Conservation (phyloP, 2,888 invertebrate species). For the Xestia rhomboidea region DNA sequence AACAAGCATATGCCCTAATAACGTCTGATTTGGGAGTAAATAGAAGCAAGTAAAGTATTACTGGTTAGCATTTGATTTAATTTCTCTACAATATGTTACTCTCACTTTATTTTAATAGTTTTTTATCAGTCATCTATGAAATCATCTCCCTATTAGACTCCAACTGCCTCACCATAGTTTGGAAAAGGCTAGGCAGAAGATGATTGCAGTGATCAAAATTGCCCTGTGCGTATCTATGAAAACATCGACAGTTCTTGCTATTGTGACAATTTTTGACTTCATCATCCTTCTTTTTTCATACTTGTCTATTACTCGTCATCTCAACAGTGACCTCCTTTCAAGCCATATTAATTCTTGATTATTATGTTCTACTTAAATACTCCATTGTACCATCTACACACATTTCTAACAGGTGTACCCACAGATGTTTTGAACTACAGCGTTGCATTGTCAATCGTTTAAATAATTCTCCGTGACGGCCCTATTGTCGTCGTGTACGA, state of each 20-base stretch:
- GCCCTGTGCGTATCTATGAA: no score
- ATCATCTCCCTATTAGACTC: not conserved
- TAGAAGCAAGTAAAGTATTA: not conserved
- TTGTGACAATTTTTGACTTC: not conserved
- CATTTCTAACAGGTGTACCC: conserved; percentile 17
- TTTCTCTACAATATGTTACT: no score
- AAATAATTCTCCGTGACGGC: conserved; percentile 47
- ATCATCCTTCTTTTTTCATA: no score
- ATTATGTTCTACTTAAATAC: not conserved
- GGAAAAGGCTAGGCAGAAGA: not conserved
- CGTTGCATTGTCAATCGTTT: conserved; percentile 32
- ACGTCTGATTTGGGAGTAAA: not conserved
- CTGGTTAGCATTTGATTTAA: no score
- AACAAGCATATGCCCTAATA: not conserved
- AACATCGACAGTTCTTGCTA: not conserved
- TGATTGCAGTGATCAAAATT: not conserved
- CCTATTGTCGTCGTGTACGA: conserved; percentile 31
- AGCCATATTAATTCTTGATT: not conserved
- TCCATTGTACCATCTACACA: not conserved
- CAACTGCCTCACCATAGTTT: not conserved
- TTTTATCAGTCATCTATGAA: no score
- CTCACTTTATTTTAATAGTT: no score
- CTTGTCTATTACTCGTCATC: no score
- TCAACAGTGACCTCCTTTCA: no score
- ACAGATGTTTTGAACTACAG: conserved; percentile 39